Evolutionary conservation across 1,140 invertebrate species (phyloP).

Genomic region (Hyles vespertilio): DNA sequence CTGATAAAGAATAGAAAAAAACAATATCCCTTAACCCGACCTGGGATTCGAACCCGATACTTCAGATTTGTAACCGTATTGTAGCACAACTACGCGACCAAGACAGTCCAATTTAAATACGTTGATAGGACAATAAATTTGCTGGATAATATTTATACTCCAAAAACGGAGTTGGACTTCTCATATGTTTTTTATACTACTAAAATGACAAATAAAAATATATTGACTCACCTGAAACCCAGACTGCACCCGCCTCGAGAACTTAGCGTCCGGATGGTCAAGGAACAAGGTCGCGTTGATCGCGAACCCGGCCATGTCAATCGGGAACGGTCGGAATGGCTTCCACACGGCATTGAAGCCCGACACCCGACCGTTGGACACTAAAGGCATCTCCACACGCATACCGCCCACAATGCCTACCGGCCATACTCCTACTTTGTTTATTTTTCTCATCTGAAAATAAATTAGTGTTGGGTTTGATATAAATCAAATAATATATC

Average conservation of each 20-base stretch:
- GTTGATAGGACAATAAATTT: no score
- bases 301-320: constrained; percentile 99
- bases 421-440: constrained; percentile 96
- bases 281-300: constrained; percentile 90
- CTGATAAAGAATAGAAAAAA: no score
- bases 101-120: no score
- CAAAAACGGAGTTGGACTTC: no score
- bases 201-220: background rate
- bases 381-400: constrained; percentile 88
- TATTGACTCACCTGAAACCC: constrained; percentile 83
- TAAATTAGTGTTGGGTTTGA: background rate
- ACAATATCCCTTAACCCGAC: no score
- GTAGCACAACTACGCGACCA: no score
- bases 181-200: background rate
- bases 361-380: constrained; percentile 84
- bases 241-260: constrained; percentile 88
- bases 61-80: no score
- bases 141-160: no score
- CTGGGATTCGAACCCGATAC: no score
- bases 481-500: no score
- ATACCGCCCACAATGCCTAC: constrained; percentile 96
- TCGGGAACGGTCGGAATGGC: constrained; percentile 92
- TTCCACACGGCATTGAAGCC: constrained; percentile 92
- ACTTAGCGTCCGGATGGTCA: constrained; percentile 85
- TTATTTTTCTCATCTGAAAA: constrained; percentile 85